Evolutionary conservation across 2,888 invertebrate genomes (phyloP).

Genomic region (Hermaeophaga mercurialis): DNA sequence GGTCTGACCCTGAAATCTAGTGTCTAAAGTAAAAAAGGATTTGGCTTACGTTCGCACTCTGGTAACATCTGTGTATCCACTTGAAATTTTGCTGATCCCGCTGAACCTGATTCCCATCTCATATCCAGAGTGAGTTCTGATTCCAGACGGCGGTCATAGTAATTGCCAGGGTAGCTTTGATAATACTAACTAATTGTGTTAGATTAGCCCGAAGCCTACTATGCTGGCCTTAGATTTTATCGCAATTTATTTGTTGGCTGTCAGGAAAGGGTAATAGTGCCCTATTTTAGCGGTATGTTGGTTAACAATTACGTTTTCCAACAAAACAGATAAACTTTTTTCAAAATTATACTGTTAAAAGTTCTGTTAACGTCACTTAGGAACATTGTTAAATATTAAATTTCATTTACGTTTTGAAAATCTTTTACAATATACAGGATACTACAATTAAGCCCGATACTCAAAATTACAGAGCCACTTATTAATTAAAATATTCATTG

Average conservation of each 20-base stretch:
- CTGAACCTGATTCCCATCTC: background rate
- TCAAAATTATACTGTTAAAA: too few species aligned
- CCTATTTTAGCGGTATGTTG: too few species aligned
- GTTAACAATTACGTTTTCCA: too few species aligned
- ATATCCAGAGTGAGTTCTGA: background rate
- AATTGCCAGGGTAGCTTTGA: constrained; percentile 16
- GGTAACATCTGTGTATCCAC: constrained; percentile 12
- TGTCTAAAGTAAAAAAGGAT: constrained; percentile 1
- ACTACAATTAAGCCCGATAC: too few species aligned
- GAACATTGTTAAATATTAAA: too few species aligned
- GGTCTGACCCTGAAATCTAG: constrained; percentile 5
- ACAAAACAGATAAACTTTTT: too few species aligned
- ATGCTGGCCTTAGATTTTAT: constrained; percentile 27
- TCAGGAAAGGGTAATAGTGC: too few species aligned
- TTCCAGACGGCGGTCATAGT: constrained; percentile 12
- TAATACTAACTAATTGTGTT: constrained; percentile 29
- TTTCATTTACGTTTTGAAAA: too few species aligned
- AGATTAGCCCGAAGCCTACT: constrained; percentile 20
- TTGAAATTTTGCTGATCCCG: constrained; percentile 13
- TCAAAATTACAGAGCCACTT: too few species aligned
- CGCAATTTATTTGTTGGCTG: constrained; percentile 27
- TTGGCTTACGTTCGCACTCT: background rate
- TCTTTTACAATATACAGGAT: too few species aligned
- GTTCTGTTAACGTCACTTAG: too few species aligned
- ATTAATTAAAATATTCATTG: too few species aligned